Evolutionary conservation across 2,113 vertebrate genomes (phyloP).

Genomic region (Fregata magnificens): DNA sequence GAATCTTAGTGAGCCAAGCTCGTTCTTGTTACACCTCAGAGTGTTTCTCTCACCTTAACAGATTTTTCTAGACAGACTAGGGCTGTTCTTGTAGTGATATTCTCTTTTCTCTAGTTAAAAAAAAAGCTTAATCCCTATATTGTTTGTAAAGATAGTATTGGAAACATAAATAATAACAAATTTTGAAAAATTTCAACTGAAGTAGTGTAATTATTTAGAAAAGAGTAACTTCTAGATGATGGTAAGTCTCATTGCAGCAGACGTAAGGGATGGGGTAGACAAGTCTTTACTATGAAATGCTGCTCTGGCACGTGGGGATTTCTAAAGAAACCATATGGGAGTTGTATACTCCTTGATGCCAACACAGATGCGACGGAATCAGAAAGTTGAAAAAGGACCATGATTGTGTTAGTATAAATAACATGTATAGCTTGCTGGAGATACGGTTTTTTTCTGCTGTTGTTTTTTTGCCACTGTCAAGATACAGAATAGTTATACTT

Average conservation of each 20-base stretch:
- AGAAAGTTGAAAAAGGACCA: neutral
- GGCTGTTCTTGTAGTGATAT: neutral
- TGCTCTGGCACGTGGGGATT: neutral
- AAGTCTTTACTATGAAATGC: neutral
- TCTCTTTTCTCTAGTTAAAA: neutral
- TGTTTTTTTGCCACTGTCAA: neutral
- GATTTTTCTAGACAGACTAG: neutral
- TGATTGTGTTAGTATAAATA: slow-evolving; percentile 3
- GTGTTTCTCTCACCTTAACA: neutral
- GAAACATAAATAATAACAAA: neutral
- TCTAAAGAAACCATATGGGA: slow-evolving; percentile 7
- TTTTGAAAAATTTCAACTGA: neutral
- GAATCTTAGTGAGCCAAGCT: neutral
- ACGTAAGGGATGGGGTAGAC: neutral
- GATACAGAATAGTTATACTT: neutral
- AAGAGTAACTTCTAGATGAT: neutral
- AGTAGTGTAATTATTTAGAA: neutral
- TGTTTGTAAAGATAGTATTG: neutral
- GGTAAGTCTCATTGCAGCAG: neutral
- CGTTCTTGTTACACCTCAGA: neutral
- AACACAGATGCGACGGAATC: neutral
- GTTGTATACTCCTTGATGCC: neutral
- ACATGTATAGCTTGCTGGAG: neutral
- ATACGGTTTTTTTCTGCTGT: neutral
- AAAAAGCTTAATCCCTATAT: neutral